phyloP scores from a whole-genome alignment of 2,113 vertebrate genomes.

The Saguinus imperator region DNA sequence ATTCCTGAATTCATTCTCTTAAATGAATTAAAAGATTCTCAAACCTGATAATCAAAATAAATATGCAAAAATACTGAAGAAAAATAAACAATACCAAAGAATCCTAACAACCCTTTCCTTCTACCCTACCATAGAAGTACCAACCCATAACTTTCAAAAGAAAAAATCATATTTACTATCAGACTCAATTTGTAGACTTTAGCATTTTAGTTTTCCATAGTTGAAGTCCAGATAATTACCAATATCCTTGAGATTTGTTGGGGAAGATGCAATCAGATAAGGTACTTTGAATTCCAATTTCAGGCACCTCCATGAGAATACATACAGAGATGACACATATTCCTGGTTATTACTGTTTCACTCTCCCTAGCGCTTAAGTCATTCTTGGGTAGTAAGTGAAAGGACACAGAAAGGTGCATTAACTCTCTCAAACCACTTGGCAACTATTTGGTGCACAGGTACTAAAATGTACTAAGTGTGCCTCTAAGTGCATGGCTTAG shows the following conservation, averaged over 20 bases:
- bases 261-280: not conserved
- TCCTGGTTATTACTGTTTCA: not conserved
- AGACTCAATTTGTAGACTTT: slow-evolving; percentile 8
- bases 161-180: not conserved
- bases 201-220: not conserved
- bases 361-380: not conserved
- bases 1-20: slow-evolving; percentile 30
- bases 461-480: not conserved
- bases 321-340: not conserved
- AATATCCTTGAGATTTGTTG: slow-evolving; percentile 26
- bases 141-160: not conserved
- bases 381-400: slow-evolving; percentile 24
- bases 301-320: not conserved
- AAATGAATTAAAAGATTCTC: not conserved
- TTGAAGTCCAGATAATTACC: slow-evolving; percentile 1
- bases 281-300: slow-evolving; percentile 28
- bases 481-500: not conserved
- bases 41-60: slow-evolving; percentile 6
- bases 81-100: not conserved
- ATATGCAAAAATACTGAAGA: not conserved
- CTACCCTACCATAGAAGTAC: not conserved
- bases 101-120: not conserved
- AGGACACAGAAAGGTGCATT: slow-evolving; percentile 19
- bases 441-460: not conserved
- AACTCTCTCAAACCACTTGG: slow-evolving; percentile 39